phyloP scores from a whole-genome alignment of 2,888 invertebrate species.

The Eugnorisma glareosa region DNA sequence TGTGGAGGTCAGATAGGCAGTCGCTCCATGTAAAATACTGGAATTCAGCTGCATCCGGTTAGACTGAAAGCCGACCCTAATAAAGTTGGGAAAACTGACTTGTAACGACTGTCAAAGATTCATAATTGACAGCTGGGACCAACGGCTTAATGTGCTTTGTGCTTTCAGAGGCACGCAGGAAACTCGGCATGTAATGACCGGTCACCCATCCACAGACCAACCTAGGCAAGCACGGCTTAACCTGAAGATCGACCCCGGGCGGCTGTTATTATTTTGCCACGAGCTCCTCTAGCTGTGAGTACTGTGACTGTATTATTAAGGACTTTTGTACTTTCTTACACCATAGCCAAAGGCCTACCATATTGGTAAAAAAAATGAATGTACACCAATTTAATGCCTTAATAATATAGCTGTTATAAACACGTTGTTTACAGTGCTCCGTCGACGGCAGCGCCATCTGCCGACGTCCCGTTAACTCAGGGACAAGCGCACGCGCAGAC shows the following conservation, averaged over 20 bases:
- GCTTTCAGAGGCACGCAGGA: no score
- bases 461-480: conserved; percentile 73
- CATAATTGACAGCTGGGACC: no score
- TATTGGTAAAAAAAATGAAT: conserved; percentile 45
- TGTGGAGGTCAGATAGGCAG: no score
- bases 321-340: conserved; percentile 28
- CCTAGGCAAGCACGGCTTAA: neutral
- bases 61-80: no score
- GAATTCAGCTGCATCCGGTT: no score
- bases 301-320: neutral
- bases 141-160: no score
- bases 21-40: no score
- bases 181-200: no score
- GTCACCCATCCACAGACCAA: neutral
- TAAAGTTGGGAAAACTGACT: no score
- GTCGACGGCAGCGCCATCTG: conserved; percentile 61
- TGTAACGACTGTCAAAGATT: no score
- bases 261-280: neutral
- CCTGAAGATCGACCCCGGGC: neutral
- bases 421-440: conserved; percentile 57
- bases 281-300: neutral
- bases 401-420: conserved; percentile 61
- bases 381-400: conserved; percentile 52
- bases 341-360: neutral
- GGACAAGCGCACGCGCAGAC: conserved; percentile 61